Conservation (phyloP, 2,113 vertebrate genomes). For the Cryptotis parvus region DNA sequence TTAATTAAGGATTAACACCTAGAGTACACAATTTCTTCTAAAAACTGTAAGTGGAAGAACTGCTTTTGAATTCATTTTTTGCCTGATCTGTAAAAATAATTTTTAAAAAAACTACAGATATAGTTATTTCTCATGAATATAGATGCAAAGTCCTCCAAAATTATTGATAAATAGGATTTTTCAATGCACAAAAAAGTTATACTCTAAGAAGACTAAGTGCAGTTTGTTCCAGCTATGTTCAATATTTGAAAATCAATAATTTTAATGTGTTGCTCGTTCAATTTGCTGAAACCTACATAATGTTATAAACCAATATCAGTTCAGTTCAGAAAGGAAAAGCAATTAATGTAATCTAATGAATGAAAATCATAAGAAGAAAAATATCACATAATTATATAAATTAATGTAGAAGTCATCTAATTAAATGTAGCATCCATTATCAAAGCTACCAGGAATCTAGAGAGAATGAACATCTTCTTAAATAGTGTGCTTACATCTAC, state of each 20-base stretch:
- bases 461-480: not conserved
- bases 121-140: not conserved
- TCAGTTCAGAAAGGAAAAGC: too few relatives aligned
- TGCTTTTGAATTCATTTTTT: not conserved
- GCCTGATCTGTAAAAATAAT: too few relatives aligned
- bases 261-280: not conserved
- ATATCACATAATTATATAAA: not conserved
- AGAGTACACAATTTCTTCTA: not conserved
- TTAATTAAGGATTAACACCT: not conserved
- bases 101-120: not conserved
- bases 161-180: constrained; percentile 15
- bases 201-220: not conserved
- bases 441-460: not conserved
- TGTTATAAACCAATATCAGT: too few relatives aligned
- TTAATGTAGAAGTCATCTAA: not conserved
- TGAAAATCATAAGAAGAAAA: not conserved
- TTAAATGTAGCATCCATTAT: not conserved
- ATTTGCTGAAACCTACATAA: too few relatives aligned
- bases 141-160: not conserved
- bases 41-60: not conserved
- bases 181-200: not conserved
- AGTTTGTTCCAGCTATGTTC: not conserved
- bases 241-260: constrained; percentile 20
- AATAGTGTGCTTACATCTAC: not conserved
- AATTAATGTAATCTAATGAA: not conserved